A percentile compares a stretch with the other conserved stretches of the same genome.
Evolutionary conservation across 2,797 vertebrate genomes (phyloP).

Genomic region (Tauraco hartlaubi): DNA sequence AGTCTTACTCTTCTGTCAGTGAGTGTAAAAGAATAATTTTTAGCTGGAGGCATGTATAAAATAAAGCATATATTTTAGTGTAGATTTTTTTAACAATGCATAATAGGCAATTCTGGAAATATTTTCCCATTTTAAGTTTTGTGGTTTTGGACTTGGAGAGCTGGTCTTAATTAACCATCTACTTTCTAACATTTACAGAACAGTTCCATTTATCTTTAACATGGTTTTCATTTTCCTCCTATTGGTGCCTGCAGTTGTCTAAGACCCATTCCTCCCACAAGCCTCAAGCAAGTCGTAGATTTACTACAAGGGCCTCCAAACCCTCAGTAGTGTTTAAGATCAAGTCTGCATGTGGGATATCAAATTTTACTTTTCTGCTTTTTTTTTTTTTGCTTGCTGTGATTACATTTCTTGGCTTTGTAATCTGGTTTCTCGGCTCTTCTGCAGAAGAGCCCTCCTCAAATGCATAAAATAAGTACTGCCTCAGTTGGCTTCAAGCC

Average conservation of each 20-base stretch:
- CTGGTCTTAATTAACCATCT: conserved; percentile 85
- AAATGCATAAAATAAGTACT: conserved; percentile 52
- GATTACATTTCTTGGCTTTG: conserved; percentile 73
- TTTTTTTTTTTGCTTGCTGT: background rate
- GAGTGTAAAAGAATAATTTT: conserved; percentile 73
- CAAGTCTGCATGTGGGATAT: conserved; percentile 71
- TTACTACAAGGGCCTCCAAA: conserved; percentile 69
- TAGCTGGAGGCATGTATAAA: conserved; percentile 79
- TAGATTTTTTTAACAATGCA: conserved; percentile 77
- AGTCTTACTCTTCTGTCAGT: conserved; percentile 67
- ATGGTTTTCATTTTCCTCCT: conserved; percentile 84
- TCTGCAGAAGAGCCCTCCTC: conserved; percentile 54
- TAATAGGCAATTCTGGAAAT: conserved; percentile 85
- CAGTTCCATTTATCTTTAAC: conserved; percentile 83
- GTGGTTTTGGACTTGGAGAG: conserved; percentile 81
- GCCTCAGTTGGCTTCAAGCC: conserved; percentile 24
- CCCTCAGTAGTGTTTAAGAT: conserved; percentile 67
- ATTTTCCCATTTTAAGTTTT: conserved; percentile 85
- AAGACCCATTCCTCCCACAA: conserved; percentile 74
- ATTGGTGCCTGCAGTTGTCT: conserved; percentile 79
- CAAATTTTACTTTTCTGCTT: background rate
- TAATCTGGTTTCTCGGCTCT: conserved; percentile 61
- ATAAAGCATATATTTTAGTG: conserved; percentile 80
- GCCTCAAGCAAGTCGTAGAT: conserved; percentile 79
- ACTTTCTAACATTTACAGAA: conserved; percentile 83